Base-by-base conservation (phyloP, 2,888 invertebrate genomes). In the Craniophora ligustri region DNA sequence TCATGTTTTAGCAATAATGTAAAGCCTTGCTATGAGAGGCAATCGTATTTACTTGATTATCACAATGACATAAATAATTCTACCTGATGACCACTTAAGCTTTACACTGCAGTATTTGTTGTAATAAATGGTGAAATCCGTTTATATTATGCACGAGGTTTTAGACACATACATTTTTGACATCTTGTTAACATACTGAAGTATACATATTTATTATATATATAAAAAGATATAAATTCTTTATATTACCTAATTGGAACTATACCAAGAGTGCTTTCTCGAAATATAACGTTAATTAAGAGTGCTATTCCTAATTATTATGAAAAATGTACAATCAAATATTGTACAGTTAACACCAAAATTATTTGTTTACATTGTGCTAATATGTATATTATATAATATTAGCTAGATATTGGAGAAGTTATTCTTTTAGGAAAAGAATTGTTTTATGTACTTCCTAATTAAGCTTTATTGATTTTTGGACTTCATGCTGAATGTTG, bases 391-490 rank as follows among this genome's bases (percentile, higher is more conserved):
- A 79, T 83, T 85, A 82, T 84, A 65, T 78, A 69, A 77, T 73
- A 46, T 51, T 73, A 67, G 81, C 70, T 84, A 82, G 77, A 72
- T 79, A 75, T 75, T 70, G 78, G 80, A 77, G 76, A 84, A 76
- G 92, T 92, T 92, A 92, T 92, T 92, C 92, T 92, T 92, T 92
- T 92, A 68, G 88, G 88, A 92, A 92, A 92, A 92, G 92, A 92
- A 92, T 84, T 91, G 79, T 88, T 88, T 81, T 82, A 76, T 81
- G 73, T 81, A 85, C 85, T 88, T 87, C 84, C 84, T 85, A 78
- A 75, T 76, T 75, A 78, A 79, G 82, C 79, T 87, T 84, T 85
- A 85, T 82, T 78, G 76, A 70, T 82, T 82, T 81, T 68, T 60
- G 63, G 64, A 61, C 46, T 61, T 70, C 53, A 64, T 65, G 61